Evolutionary conservation across 2,888 invertebrate genomes (phyloP).

Genomic region (Drosophila kambysellisi): DNA sequence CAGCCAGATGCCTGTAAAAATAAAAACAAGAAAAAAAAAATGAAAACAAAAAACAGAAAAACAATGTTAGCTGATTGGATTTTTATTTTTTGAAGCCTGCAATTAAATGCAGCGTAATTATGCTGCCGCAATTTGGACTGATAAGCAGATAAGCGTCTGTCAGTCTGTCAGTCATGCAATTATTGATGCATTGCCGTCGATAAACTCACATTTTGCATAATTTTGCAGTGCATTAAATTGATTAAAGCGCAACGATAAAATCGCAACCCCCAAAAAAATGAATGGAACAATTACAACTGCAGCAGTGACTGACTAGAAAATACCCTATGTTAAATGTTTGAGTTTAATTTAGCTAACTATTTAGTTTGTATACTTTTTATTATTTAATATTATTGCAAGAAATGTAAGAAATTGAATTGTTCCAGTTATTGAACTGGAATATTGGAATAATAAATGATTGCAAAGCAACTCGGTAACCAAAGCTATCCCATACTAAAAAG

Average conservation of each 20-base stretch:
- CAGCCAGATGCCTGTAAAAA: slow-evolving; percentile 86
- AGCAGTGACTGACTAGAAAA: not conserved
- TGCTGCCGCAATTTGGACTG: slow-evolving; percentile 60
- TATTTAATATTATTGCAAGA: not conserved
- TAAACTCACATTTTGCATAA: slow-evolving; percentile 54
- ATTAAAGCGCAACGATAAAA: slow-evolving; percentile 71
- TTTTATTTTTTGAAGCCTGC: slow-evolving; percentile 12
- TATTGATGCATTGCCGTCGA: slow-evolving; percentile 62
- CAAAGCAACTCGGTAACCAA: not conserved
- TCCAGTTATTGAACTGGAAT: not conserved
- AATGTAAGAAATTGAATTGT: not conserved
- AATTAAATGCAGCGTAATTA: slow-evolving; percentile 58
- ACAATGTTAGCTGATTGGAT: slow-evolving; percentile 58
- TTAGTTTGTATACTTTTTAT: not conserved
- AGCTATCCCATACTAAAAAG: not conserved
- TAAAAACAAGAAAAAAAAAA: not conserved
- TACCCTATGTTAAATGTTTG: slow-evolving; percentile 10
- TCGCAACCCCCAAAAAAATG: slow-evolving; percentile 70
- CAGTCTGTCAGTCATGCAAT: slow-evolving; percentile 46
- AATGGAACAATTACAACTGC: not conserved
- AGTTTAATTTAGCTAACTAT: not conserved
- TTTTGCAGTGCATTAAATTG: slow-evolving; percentile 77
- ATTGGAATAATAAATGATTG: not conserved
- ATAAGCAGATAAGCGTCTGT: slow-evolving; percentile 33
- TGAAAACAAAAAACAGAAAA: slow-evolving; percentile 6